Evolutionary conservation across 1,140 invertebrate genomes (phyloP), one percentile per base, ranked within the genome.

Genomic region (Yoshiicerus persimilis): DNA sequence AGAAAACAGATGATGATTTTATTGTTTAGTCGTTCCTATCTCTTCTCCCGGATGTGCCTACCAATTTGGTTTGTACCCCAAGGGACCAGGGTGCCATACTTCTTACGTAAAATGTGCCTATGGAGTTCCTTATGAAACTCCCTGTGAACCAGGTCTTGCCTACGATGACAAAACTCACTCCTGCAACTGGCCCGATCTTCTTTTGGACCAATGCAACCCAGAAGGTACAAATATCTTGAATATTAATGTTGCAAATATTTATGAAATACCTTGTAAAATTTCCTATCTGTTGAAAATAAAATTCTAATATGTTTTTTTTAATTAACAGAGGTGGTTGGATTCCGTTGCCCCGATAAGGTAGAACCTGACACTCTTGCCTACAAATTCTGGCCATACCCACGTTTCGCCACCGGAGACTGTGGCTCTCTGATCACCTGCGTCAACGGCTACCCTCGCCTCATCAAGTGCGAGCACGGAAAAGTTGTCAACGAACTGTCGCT

Each of bases 151-250:
- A 0, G 97, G 97, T 4, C 95, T 30, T 0, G 87, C 88, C n/a
- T 98, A 98, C 92, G 97, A 98, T 91, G 95, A 96, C 30, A 95
- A 96, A 89, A 97, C 94, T 75, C 97, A 98, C 91, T 95, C 95
- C 30, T 98, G 97, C 94, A 97, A 98, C 92, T 98, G 97, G 97
- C 97, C 97, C 11, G 97, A 98, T 94, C 94, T 97, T 80, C 94
- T 98, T 0, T 92, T 96, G 62, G 96, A 97, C 66, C 66, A 87
- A 10, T 98, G 97, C 93, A 96, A 97, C 92, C 96, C 97, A 83
- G 97, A 97, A 94, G 95, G 96, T 96, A 92, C 92, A 77, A 87
- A 41, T 30, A 75, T 75, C 70, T 30, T 34, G 13, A 16, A 16
- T 75, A 20, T 8, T 20, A 16, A 20, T 27, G 6, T 25, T 75